These are phyloP conservation scores for Pangasius larnaudii DNA, from an alignment of 2,797 vertebrate genomes.

Conservation along the genomic window DNA sequence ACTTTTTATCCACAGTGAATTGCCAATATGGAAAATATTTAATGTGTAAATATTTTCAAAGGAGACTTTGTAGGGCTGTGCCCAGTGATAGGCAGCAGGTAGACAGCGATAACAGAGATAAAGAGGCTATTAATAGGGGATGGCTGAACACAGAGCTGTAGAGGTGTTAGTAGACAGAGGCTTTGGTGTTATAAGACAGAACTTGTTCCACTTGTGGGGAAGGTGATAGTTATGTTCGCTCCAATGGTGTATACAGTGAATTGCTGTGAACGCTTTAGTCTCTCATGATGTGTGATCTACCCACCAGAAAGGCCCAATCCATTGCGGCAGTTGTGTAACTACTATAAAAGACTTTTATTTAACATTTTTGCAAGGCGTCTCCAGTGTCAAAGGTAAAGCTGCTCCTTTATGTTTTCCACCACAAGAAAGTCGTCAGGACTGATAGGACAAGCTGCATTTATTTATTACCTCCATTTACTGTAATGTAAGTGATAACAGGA, in stretches of 20 bases:
- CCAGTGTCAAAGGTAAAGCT: not conserved
- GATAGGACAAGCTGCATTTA: not conserved
- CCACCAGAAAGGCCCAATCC: not conserved
- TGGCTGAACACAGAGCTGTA: slow-evolving; percentile 19
- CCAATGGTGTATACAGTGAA: not conserved
- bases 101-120: slow-evolving; percentile 10
- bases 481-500: not conserved
- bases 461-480: not conserved
- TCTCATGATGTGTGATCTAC: not conserved
- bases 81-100: not conserved
- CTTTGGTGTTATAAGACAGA: not conserved
- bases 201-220: not conserved
- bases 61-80: not conserved
- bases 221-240: not conserved
- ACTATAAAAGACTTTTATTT: not conserved
- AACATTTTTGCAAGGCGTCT: not conserved
- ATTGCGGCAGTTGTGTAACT: not conserved
- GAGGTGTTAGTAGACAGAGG: not conserved
- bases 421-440: not conserved
- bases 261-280: not conserved
- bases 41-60: not conserved
- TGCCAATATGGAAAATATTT: not conserved
- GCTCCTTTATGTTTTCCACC: not conserved
- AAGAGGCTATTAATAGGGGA: slow-evolving; percentile 36
- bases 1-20: no score